Evolutionary conservation across 2,797 vertebrate genomes (phyloP).

Genomic region (Channallabes apus): DNA sequence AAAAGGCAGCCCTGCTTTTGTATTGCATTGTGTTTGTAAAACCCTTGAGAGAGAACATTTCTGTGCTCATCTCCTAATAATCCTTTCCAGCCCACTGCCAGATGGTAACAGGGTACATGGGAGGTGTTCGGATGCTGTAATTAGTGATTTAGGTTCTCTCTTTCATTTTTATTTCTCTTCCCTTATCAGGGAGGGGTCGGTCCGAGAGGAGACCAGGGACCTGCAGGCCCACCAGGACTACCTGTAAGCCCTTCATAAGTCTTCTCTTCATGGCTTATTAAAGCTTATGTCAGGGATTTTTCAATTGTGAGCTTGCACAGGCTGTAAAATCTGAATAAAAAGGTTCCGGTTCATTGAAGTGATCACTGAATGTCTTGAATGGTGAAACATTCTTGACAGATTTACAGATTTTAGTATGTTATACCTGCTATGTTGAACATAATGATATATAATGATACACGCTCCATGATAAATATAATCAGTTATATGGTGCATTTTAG

Average conservation of each 20-base stretch:
- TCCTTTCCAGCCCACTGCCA: conserved; percentile 29
- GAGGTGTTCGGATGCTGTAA: conserved; percentile 24
- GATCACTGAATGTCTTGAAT: not conserved
- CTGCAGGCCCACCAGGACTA: conserved; percentile 68
- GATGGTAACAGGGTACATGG: conserved; percentile 25
- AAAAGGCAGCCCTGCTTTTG: conserved; percentile 1
- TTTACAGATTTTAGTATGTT: not conserved
- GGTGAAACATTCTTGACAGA: not conserved
- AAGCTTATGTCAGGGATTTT: not conserved
- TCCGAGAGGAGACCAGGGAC: conserved; percentile 74
- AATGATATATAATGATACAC: not conserved
- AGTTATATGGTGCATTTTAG: not conserved
- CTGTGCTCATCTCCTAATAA: conserved; percentile 39
- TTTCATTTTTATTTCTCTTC: conserved; percentile 29
- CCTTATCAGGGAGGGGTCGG: conserved; percentile 70
- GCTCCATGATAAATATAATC: not conserved
- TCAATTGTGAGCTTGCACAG: not conserved
- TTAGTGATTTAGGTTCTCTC: conserved; percentile 33
- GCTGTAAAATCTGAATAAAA: not conserved
- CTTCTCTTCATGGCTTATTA: not conserved
- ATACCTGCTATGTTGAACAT: not conserved
- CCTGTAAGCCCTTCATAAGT: conserved; percentile 66
- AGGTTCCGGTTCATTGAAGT: not conserved
- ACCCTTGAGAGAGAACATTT: conserved; percentile 38
- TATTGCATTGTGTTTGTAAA: conserved; percentile 21